Conservation (phyloP, 1,140 invertebrate genomes). For the Cheumatopsyche charites region DNA sequence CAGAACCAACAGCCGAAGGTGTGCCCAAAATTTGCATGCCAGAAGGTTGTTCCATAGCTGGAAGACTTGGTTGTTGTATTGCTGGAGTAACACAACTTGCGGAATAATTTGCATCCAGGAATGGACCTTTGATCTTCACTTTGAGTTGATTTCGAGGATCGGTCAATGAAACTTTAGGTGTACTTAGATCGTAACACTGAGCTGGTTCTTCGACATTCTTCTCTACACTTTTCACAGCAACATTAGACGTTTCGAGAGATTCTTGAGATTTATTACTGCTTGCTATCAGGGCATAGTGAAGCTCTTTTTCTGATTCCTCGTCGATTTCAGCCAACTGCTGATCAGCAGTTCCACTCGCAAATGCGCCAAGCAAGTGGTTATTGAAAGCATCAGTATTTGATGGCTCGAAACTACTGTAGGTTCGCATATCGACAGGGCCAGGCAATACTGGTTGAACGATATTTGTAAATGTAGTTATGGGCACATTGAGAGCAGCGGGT, state of each 20-base stretch:
- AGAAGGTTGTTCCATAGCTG: constrained; percentile 59
- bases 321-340: constrained; percentile 73
- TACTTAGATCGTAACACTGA: constrained; percentile 59
- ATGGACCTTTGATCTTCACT: constrained; percentile 89
- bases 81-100: constrained; percentile 59
- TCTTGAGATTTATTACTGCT: constrained; percentile 60
- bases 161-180: constrained; percentile 70
- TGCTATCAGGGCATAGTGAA: constrained; percentile 69
- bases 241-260: constrained; percentile 48
- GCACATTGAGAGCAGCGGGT: constrained; percentile 43
- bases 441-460: constrained; percentile 75
- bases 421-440: constrained; percentile 86
- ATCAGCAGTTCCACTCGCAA: constrained; percentile 68
- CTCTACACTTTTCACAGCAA: constrained; percentile 50
- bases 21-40: constrained; percentile 51
- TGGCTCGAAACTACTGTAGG: constrained; percentile 69
- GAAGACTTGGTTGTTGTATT: constrained; percentile 63
- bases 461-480: constrained; percentile 57
- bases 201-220: constrained; percentile 57
- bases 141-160: constrained; percentile 85
- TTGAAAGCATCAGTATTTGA: constrained; percentile 58
- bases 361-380: constrained; percentile 69
- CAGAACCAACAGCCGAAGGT: constrained; percentile 50
- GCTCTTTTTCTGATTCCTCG: constrained; percentile 79
- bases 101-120: constrained; percentile 77